phyloP scores from a whole-genome alignment of 1,140 invertebrate species.

The Batillaria attramentaria region DNA sequence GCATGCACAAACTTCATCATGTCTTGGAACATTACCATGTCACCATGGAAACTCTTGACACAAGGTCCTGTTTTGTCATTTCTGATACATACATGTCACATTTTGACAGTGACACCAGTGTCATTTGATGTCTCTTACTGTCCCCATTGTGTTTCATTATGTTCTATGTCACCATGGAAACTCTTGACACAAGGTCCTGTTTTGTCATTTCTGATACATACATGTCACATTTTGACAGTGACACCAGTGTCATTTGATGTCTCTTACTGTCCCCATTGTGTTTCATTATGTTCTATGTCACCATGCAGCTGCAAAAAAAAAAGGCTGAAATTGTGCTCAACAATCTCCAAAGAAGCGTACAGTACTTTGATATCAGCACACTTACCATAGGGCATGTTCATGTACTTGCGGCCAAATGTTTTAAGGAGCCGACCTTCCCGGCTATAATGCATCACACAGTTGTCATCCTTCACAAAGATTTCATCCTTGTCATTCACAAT shows the following conservation, averaged over 20 bases:
- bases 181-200: too few relatives aligned
- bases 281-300: background rate
- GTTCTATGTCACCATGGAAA: too few relatives aligned
- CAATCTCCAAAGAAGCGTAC: background rate
- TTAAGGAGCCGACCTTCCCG: slow-evolving; percentile 30
- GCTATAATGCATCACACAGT: slow-evolving; percentile 51
- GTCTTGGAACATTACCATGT: too few relatives aligned
- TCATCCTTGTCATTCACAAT: slow-evolving; percentile 55
- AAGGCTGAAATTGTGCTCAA: background rate
- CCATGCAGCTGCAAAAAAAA: background rate
- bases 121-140: background rate
- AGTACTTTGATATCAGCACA: too few relatives aligned
- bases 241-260: background rate
- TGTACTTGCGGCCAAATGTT: slow-evolving; percentile 32
- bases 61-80: too few relatives aligned
- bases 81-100: too few relatives aligned
- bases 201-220: too few relatives aligned
- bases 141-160: background rate
- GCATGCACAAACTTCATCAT: too few relatives aligned
- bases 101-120: background rate
- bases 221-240: background rate
- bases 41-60: too few relatives aligned
- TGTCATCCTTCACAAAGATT: slow-evolving; percentile 63
- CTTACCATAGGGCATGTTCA: slow-evolving; percentile 50
- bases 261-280: background rate